These are phyloP conservation scores for Piprites chloris DNA, from an alignment of 2,113 vertebrate genomes.

Conservation along the genomic window DNA sequence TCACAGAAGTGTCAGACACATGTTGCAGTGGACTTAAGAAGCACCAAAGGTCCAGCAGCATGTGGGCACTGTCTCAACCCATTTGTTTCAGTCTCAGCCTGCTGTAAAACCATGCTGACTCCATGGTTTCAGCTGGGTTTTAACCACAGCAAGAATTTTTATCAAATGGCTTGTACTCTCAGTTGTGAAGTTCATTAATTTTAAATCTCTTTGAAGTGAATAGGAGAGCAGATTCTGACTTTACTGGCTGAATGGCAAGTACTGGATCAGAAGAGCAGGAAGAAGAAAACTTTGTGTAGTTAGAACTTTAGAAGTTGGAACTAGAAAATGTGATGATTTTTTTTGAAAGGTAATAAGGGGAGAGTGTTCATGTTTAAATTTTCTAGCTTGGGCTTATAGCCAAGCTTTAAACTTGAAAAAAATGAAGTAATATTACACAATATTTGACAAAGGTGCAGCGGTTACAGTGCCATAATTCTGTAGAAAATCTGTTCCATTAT, in stretches of 20 bases:
- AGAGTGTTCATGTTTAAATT: neutral
- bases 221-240: neutral
- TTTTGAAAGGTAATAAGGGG: neutral
- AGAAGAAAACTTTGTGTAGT: neutral
- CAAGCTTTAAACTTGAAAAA: neutral
- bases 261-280: neutral
- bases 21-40: neutral
- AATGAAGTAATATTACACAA: neutral
- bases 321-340: neutral
- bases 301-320: neutral
- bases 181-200: neutral
- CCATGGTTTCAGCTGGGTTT: neutral
- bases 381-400: neutral
- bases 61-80: neutral
- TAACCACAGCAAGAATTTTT: neutral
- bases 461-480: neutral
- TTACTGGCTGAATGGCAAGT: neutral
- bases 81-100: neutral
- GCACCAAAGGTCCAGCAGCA: neutral
- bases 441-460: neutral
- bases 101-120: neutral
- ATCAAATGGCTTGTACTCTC: neutral
- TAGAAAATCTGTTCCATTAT: neutral
- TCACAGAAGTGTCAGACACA: neutral
- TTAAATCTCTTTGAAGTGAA: neutral